Evolutionary conservation across 2,888 invertebrate species (phyloP).

Genomic region (Rapana venosa): DNA sequence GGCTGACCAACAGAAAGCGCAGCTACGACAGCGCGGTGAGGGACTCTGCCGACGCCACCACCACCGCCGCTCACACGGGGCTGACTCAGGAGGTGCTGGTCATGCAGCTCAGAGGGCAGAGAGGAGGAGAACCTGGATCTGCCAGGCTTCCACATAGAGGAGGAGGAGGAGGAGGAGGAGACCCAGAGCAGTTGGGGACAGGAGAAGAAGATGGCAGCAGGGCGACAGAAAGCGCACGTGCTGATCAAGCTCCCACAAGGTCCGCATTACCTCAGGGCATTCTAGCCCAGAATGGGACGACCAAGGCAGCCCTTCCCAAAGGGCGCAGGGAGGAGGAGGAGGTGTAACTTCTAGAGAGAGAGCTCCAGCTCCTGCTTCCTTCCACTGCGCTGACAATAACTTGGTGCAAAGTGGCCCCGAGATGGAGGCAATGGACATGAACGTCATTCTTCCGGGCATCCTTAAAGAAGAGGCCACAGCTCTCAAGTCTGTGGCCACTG

Average conservation of each 20-base stretch:
- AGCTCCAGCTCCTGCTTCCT: neutral
- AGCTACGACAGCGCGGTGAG: neutral
- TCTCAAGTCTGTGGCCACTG: too few species aligned
- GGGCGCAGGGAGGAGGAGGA: neutral
- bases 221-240: too few species aligned
- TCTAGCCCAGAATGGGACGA: constrained; percentile 3
- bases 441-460: neutral
- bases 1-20: constrained; percentile 24
- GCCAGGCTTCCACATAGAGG: too few species aligned
- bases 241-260: neutral
- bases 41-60: neutral
- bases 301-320: neutral
- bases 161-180: neutral
- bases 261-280: constrained; percentile 18
- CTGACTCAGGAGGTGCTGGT: constrained; percentile 35
- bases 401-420: constrained; percentile 21
- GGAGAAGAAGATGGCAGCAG: too few species aligned
- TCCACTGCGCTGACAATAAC: neutral
- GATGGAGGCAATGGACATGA: neutral
- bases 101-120: neutral
- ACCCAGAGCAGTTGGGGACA: neutral
- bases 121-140: too few species aligned
- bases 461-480: neutral
- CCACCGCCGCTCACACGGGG: neutral
- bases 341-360: neutral